Evolutionary conservation across 2,888 invertebrate species (phyloP), one percentile per base, ranked within the genome.

Genomic region (Zaprionus obscuricornis): DNA sequence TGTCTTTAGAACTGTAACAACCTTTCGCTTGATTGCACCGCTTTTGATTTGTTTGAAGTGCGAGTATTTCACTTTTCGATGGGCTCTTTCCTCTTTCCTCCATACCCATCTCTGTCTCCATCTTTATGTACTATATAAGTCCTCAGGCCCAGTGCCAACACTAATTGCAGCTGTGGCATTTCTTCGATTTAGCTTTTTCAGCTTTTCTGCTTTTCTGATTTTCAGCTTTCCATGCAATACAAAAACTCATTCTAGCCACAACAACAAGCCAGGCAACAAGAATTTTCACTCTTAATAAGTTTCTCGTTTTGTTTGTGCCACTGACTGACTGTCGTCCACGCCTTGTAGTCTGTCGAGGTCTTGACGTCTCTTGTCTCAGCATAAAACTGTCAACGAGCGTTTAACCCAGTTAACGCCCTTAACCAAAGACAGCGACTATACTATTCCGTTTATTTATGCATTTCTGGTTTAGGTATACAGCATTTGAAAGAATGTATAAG

Each of bases 371-470:
- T 60, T 37, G 51, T 34, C 43, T 52, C 55, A 71, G 66, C 84
- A 84, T 77, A 70, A 73, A 77, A 81, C 77, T 84, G 79, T 81
- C 81, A 84, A 81, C 74, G 66, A 73, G 70, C 66, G 64, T 76
- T 84, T 79, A 81, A 84, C 79, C 79, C 78, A 84, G 84, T 81
- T 81, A 74, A 72, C 77, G 84, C 79, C 84, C 79, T 84, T 69
- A 66, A 37, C 63, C 66, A 57, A n/a, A n/a, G n/a, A n/a, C n/a
- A n/a, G n/a, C n/a, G n/a, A n/a, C n/a, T n/a, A n/a, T n/a, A n/a
- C n/a, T n/a, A n/a, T n/a, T n/a, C n/a, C n/a, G n/a, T n/a, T n/a
- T n/a, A n/a, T n/a, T n/a, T n/a, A n/a, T n/a, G n/a, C n/a, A n/a
- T n/a, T n/a, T n/a, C n/a, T n/a, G n/a, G n/a, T n/a, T n/a, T n/a